Base-by-base conservation (phyloP, 1,140 invertebrate genomes). In the Harlomillsia oculata region DNA sequence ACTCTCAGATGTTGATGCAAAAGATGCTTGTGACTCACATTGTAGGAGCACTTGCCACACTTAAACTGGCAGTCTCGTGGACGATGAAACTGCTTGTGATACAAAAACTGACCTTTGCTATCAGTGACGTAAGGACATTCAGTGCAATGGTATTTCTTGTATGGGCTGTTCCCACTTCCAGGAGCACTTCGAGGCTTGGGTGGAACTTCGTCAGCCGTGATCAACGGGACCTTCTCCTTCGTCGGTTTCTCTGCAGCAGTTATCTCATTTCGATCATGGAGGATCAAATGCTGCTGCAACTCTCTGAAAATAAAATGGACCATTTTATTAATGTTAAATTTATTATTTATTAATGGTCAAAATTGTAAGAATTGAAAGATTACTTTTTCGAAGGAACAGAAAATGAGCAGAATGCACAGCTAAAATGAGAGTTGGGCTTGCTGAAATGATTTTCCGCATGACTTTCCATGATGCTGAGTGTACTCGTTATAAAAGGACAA, bases 31-130 rank as follows among this genome's bases (percentile, higher is more conserved):
- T 85, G 84, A 26, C 80, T 84, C 1, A 88, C 87, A 68, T 85
- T 87, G 67, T 89, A 92, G 57, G 82, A 81, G 70, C 87, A 92
- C 53, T 82, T 72, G 1, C 78, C 77, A 70, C 88, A 91, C 69
- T 86, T 84, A 70, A 84, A 89, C 23, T 81, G 80, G 3, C 78
- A 78, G 41, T 80, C 77, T 48, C 80, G 77, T 5, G 82, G 78
- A 36, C 83, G 78, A 68, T 92, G 87, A 67, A 90, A 85, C 68
- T 90, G 85, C 63, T 85, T 83, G 87, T 78, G 77, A 69, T 89
- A 87, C 60, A 85, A 77, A 66, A 82, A 87, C 68, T 90, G 86
- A 37, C 84, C 84, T 69, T 87, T 86, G 67, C 82, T 87, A 66
- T 87, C 84, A 25, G 82, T 85, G 56, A 83, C 82, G 69, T 86